These are phyloP conservation scores for Apamea monoglypha DNA, from an alignment of 2,888 invertebrate species.

Conservation along the genomic window DNA sequence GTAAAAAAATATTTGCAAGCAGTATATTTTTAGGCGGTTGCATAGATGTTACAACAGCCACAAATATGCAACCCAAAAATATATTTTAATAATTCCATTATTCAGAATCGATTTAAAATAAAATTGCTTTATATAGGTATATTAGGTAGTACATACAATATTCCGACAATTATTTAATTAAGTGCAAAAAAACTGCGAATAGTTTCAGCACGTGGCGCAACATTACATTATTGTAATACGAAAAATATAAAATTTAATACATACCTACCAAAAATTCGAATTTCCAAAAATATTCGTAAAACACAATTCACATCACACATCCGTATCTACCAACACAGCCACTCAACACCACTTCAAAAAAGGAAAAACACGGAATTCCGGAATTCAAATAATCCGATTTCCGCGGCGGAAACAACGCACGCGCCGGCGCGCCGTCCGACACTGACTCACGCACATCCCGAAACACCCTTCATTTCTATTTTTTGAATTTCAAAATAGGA, in stretches of 20 bases:
- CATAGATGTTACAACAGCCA: not conserved
- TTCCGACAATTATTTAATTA: not conserved
- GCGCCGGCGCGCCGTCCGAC: constrained; percentile 84
- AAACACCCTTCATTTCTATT: constrained; percentile 87
- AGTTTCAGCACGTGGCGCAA: constrained; percentile 47
- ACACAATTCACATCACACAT: constrained; percentile 65
- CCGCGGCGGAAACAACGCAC: constrained; percentile 78
- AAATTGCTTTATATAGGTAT: not conserved
- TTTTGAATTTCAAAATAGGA: constrained; percentile 89
- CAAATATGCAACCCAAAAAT: not conserved
- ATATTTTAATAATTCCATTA: not conserved
- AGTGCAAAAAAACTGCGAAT: not conserved
- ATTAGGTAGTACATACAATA: not conserved
- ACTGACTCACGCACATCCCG: constrained; percentile 88
- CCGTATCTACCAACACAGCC: constrained; percentile 59
- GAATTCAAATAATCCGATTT: constrained; percentile 68
- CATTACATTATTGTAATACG: no score
- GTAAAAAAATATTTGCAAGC: not conserved
- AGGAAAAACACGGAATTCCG: constrained; percentile 64
- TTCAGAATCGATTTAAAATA: not conserved
- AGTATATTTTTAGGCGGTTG: not conserved
- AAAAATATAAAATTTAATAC: constrained; percentile 9
- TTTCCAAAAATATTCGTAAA: constrained; percentile 50
- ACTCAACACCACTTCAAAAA: constrained; percentile 72
- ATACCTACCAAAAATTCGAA: constrained; percentile 39